Percentiles rank a stretch among this genome's conserved stretches.
phyloP scores from a whole-genome alignment of 2,113 vertebrate genomes.

The Trogon surrucura region DNA sequence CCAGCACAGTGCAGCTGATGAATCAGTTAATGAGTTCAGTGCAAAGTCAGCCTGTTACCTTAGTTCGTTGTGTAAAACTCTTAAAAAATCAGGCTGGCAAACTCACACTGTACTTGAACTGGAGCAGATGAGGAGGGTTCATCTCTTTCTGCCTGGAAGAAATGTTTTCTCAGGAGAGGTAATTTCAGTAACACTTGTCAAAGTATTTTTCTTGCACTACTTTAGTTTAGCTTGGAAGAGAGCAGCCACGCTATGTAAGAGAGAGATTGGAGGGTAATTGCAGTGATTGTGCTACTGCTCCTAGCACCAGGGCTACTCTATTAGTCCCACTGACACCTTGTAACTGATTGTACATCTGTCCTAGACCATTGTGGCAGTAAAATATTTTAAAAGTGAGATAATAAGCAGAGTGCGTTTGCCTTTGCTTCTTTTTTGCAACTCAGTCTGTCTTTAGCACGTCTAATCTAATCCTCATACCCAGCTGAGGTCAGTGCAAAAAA shows the following conservation, averaged over 20 bases:
- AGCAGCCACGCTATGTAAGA: neutral
- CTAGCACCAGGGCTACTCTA: neutral
- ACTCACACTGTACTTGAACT: neutral
- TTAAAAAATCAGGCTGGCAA: neutral
- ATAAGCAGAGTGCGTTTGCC: neutral
- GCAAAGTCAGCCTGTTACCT: neutral
- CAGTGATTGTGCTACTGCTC: rapidly evolving
- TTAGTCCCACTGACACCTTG: neutral
- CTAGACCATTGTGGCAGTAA: neutral
- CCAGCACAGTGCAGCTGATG: neutral
- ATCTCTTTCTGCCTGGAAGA: neutral
- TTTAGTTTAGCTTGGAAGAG: neutral
- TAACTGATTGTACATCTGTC: neutral
- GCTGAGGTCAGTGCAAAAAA: neutral
- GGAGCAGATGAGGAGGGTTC: neutral
- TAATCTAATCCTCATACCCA: neutral
- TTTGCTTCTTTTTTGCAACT: neutral
- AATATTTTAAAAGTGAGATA: neutral
- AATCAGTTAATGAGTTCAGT: neutral
- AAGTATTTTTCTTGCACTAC: neutral
- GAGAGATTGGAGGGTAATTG: neutral
- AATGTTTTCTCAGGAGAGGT: neutral
- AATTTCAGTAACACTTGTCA: neutral
- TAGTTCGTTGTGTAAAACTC: neutral
- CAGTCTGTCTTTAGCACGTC: neutral